Evolutionary conservation across 2,888 invertebrate species (phyloP).

Genomic region (Agrotis exclamationis): DNA sequence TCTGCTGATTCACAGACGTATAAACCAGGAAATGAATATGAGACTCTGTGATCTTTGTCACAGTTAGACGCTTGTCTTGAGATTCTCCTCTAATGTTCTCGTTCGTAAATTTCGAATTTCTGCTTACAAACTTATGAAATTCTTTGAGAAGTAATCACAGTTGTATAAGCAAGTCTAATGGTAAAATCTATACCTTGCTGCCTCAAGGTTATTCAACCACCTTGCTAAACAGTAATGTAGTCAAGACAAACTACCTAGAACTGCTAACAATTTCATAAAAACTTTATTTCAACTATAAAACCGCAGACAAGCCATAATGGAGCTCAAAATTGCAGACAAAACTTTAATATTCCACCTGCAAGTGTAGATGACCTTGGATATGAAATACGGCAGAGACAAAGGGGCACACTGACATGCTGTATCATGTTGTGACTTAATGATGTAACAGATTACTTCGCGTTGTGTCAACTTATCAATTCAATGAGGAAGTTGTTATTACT

Average conservation of each 20-base stretch:
- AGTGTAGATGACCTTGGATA: constrained; percentile 53
- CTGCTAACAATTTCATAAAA: constrained; percentile 40
- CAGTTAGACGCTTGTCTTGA: background rate
- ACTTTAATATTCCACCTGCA: constrained; percentile 50
- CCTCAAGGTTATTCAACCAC: constrained; percentile 23
- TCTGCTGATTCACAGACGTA: constrained; percentile 29
- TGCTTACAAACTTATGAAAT: background rate
- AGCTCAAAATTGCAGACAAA: constrained; percentile 50
- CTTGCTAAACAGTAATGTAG: constrained; percentile 11
- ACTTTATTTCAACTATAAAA: constrained; percentile 49
- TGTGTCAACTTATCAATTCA: constrained; percentile 46
- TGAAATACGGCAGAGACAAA: constrained; percentile 41
- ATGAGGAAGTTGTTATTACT: constrained; percentile 54
- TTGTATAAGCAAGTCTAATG: background rate
- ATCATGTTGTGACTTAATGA: constrained; percentile 38
- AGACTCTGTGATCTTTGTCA: constrained; percentile 20
- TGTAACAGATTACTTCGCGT: constrained; percentile 33
- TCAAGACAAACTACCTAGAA: constrained; percentile 39
- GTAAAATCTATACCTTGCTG: background rate
- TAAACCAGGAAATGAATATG: constrained; percentile 40
- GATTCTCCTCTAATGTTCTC: constrained; percentile 12
- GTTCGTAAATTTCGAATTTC: background rate
- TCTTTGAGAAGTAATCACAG: background rate
- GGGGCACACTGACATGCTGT: constrained; percentile 24
- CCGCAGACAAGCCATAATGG: constrained; percentile 38